Conservation (phyloP, 1,140 invertebrate species). For the Zaprionus inermis region DNA sequence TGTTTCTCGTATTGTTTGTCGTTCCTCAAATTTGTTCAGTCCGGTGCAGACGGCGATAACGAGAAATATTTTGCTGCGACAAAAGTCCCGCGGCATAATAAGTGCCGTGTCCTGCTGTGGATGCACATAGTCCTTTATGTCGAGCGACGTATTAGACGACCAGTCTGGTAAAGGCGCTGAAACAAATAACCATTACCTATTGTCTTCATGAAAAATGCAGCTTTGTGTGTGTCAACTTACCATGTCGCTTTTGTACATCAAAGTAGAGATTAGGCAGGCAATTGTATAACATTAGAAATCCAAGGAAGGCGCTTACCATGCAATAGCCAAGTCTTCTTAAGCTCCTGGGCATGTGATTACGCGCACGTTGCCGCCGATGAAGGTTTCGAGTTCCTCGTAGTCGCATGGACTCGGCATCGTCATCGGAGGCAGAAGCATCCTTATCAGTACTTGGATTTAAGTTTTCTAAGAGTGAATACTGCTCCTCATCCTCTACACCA, state of each 20-base stretch:
- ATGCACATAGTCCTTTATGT: constrained; percentile 89
- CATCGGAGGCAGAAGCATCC: constrained; percentile 35
- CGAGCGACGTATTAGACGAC: constrained; percentile 89
- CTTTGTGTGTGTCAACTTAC: constrained; percentile 26
- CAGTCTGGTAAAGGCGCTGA: constrained; percentile 86
- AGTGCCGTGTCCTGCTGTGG: constrained; percentile 89
- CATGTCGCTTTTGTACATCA: constrained; percentile 54
- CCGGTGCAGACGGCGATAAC: constrained; percentile 91
- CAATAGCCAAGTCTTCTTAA: constrained; percentile 41
- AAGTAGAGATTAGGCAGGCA: constrained; percentile 62
- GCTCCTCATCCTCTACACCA: constrained; percentile 42
- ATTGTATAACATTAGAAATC: constrained; percentile 43
- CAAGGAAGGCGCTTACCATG: constrained; percentile 21
- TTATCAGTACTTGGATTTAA: constrained; percentile 16
- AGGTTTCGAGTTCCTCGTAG: constrained; percentile 27
- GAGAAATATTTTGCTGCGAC: constrained; percentile 86
- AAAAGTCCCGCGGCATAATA: constrained; percentile 87
- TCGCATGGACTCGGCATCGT: constrained; percentile 39
- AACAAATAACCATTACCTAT: constrained; percentile 16
- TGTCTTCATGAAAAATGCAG: neutral
- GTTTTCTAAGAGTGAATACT: constrained; percentile 33
- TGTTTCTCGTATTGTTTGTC: constrained; percentile 90
- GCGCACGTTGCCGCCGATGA: constrained; percentile 28
- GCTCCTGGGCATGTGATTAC: constrained; percentile 46
- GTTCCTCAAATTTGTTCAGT: constrained; percentile 87